phyloP scores from a whole-genome alignment of 1,140 invertebrate species.

The Drosophila simulans region DNA sequence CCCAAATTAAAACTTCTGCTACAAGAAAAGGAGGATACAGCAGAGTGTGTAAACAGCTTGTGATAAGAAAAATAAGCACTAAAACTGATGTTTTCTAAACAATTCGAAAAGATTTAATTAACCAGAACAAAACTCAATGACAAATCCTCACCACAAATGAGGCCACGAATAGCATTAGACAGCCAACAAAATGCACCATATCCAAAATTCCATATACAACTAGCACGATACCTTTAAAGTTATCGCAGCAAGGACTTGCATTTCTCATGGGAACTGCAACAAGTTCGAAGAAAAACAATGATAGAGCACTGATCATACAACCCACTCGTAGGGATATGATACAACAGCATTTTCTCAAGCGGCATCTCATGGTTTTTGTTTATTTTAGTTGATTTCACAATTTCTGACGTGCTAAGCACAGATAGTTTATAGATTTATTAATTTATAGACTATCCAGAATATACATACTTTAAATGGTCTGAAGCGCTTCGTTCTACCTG shows the following conservation, averaged over 20 bases:
- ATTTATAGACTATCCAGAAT: too few species aligned
- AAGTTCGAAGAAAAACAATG: slow-evolving; percentile 7
- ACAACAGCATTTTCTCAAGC: slow-evolving; percentile 21
- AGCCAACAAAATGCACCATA: slow-evolving; percentile 6
- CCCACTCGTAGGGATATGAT: slow-evolving; percentile 4
- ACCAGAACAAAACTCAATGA: not conserved
- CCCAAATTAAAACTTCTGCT: not conserved
- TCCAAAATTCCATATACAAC: not conserved
- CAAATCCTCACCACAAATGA: slow-evolving; percentile 7
- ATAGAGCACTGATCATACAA: slow-evolving; percentile 25
- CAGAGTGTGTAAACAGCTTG: not conserved
- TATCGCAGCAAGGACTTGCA: not conserved
- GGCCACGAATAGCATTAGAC: not conserved
- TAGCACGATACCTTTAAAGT: not conserved
- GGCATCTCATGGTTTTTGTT: slow-evolving; percentile 23
- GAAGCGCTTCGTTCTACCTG: too few species aligned
- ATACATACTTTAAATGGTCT: too few species aligned
- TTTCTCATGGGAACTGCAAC: not conserved
- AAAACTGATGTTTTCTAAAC: slow-evolving; percentile 1
- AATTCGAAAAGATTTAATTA: not conserved
- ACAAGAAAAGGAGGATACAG: not conserved
- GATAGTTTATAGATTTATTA: not conserved
- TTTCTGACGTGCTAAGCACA: not conserved
- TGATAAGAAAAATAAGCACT: not conserved
- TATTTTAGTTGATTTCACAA: not conserved